Evolutionary conservation across 2,888 invertebrate genomes (phyloP).

Genomic region (Oeneis ivallda): DNA sequence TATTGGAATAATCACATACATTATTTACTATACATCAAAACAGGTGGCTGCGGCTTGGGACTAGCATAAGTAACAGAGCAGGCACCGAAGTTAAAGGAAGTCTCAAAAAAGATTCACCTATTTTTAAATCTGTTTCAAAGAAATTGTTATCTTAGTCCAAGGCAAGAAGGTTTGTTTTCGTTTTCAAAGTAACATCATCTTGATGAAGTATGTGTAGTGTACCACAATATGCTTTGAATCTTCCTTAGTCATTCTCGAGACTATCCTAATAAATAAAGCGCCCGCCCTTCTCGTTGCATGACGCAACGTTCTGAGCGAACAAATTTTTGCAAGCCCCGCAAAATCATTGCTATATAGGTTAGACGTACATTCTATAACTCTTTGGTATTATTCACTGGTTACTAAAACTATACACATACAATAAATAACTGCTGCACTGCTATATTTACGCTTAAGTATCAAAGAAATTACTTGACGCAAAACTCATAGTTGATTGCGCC

Average conservation of each 20-base stretch:
- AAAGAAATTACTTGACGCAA: constrained; percentile 35
- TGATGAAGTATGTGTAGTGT: constrained; percentile 1
- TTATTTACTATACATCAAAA: constrained; percentile 34
- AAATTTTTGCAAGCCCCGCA: constrained; percentile 50
- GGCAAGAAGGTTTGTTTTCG: constrained; percentile 11
- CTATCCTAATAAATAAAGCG: constrained; percentile 24
- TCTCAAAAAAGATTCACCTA: background rate
- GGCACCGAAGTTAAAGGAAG: constrained; percentile 23
- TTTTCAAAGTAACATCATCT: background rate
- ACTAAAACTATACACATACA: constrained; percentile 62
- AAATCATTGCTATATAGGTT: constrained; percentile 45
- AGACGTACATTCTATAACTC: constrained; percentile 52
- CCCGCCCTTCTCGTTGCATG: constrained; percentile 12
- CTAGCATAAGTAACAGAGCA: constrained; percentile 57
- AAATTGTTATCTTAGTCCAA: background rate
- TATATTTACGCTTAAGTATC: constrained; percentile 41
- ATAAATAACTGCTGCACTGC: constrained; percentile 53
- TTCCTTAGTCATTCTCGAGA: constrained; percentile 16
- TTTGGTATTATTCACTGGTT: constrained; percentile 76
- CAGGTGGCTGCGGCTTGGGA: constrained; percentile 69
- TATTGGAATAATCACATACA: constrained; percentile 31
- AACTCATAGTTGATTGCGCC: constrained; percentile 32
- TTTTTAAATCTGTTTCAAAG: background rate
- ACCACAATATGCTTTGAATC: constrained; percentile 19
- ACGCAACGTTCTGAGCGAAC: constrained; percentile 29